phyloP scores from a whole-genome alignment of 2,888 invertebrate species.

The Trachelus stipa region DNA sequence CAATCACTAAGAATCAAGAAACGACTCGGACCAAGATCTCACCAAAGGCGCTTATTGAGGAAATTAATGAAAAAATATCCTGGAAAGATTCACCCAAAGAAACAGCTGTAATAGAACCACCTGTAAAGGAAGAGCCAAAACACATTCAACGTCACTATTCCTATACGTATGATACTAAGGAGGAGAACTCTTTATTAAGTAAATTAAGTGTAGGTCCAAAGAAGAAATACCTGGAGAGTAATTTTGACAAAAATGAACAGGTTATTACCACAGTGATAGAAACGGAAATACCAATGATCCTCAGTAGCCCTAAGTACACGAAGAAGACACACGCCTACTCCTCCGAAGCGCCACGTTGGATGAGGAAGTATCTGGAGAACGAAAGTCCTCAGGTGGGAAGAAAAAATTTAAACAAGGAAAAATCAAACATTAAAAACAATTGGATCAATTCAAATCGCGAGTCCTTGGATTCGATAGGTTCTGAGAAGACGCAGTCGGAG shows the following conservation, averaged over 20 bases:
- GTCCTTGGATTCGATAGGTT: conserved; percentile 22
- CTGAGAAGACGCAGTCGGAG: conserved; percentile 11
- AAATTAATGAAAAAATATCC: conserved; percentile 30
- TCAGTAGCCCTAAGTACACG: conserved; percentile 53
- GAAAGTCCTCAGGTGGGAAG: conserved; percentile 38
- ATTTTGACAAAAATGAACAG: conserved; percentile 60
- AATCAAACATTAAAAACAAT: conserved; percentile 26
- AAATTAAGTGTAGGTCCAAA: conserved; percentile 43
- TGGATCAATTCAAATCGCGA: conserved; percentile 19
- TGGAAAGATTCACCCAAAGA: neutral
- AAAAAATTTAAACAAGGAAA: conserved; percentile 23
- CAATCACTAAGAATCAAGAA: conserved; percentile 28
- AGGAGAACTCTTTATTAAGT: conserved; percentile 36
- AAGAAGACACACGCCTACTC: conserved; percentile 52
- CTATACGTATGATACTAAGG: conserved; percentile 58
- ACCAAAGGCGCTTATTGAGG: conserved; percentile 16
- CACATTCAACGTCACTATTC: conserved; percentile 60
- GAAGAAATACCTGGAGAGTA: conserved; percentile 59
- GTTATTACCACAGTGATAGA: conserved; percentile 62
- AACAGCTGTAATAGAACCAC: conserved; percentile 9
- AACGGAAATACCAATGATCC: conserved; percentile 55
- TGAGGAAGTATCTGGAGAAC: conserved; percentile 52
- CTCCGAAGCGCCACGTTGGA: conserved; percentile 59
- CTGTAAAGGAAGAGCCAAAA: conserved; percentile 43
- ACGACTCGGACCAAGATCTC: conserved; percentile 25